Evolutionary conservation across 2,113 vertebrate genomes (phyloP), one percentile per base, ranked within the genome.

Genomic region (Colaptes auratus): DNA sequence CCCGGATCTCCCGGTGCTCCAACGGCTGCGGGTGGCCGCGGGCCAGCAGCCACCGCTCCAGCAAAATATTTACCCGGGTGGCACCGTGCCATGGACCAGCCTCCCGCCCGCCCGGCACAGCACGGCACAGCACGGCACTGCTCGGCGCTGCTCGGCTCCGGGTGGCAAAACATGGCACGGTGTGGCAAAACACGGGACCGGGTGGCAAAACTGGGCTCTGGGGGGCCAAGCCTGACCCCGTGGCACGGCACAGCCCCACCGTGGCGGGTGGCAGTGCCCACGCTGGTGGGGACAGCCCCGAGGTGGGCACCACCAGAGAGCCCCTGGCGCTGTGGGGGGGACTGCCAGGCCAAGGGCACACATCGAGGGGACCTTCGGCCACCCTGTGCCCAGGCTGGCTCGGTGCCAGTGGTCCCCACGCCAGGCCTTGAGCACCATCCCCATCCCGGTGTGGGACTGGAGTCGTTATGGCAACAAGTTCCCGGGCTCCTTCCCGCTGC

Each of bases 31-130:
- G 63, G 93, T 96, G 96, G 96, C 96, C 92, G 7, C 11, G 77
- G 94, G 95, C 96, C 96, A 97, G 92, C 67, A 94, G 85, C 92
- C 86, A 12, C 74, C 25, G 82, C 86, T 96, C 94, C 93, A 92
- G 94, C 94, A 97, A 96, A 96, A 97, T 97, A 97, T 97, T 97
- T 97, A 97, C 93, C 95, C 91, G 59, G 2, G 90, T 92, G 95
- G 95, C 95, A 96, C 91, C 60, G 84, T 84, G 96, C 94, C 94
- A 93, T 27, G 82, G 95, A 67, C 28, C 91, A 89, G 81, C 93
- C 81, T 81, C 89, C 84, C 21, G 46, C 82, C 87, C 23, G 80
- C 78, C 58, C 70, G 12, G 88, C 85, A 53, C 84, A 7, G 7
- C 60, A 19, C 59, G 14, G 86, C 86, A 44, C 6, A 56, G 44